Evolutionary conservation across 2,797 vertebrate genomes (phyloP), one percentile per base, ranked within the genome.

Genomic region (Catostomus latipinnis): DNA sequence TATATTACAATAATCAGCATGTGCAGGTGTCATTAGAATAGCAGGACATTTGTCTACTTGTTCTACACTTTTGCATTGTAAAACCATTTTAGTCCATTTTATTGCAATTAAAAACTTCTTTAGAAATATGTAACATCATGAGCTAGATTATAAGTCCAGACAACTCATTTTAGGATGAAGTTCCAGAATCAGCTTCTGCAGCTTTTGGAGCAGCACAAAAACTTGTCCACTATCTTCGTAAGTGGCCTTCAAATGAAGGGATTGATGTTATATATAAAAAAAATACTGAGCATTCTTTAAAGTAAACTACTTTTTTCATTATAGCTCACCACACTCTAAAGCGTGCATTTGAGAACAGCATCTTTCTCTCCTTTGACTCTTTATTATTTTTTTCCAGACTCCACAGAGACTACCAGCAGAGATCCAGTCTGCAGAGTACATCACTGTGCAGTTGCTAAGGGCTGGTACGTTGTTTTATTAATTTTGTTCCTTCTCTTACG

Each of bases 131-230:
- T 34, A 34, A 61, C 1, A 61, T 34, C 5, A 13, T 54, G 13
- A 58, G 14, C 18, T 52, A 48, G 6, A 60, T 49, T 72, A 10
- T 71, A 68, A 6, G 45, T 66, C 8, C 14, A 61, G 0, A 71
- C 53, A 46, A 12, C 18, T 80, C 65, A 74, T 0, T 81, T 43
- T 85, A 95, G 94, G 80, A 90, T 94, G 87, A 92, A 88, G 83
- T 93, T 93, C 91, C 92, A 93, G 88, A 93, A 92, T 78, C 91
- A 93, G 70, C 90, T 95, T 62, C 84, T 86, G 65, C 89, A 93
- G 22, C 84, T 94, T 73, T 91, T 92, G 6, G 91, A 88, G 58
- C 90, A 92, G 78, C 93, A 94, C 78, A 95, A 94, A 86, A 91
- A 87, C 72, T 84, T 95, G 10, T 84, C 84, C 70, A 84, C 88